phyloP scores from a whole-genome alignment of 35 echinoderm and acorn worm genomes.

The Stichopus chloronotus region DNA sequence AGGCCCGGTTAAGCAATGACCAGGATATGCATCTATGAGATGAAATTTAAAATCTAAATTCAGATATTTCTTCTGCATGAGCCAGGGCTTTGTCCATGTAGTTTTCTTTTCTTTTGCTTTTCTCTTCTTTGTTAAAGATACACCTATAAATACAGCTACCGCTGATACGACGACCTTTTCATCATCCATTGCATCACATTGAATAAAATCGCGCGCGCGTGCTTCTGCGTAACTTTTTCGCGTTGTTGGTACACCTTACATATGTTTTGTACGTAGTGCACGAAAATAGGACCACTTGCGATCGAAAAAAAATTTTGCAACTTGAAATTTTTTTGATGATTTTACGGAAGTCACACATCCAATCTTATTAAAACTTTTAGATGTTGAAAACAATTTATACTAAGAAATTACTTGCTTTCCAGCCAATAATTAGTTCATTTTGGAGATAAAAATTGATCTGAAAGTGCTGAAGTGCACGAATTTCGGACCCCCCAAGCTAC shows the following conservation, averaged over 20 bases:
- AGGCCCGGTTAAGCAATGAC: no score
- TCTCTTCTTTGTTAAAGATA: background rate
- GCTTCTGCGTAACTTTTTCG: constrained; percentile 7
- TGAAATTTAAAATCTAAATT: no score
- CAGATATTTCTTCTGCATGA: no score
- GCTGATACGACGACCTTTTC: background rate
- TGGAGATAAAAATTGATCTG: no score
- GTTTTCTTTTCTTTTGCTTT: constrained; percentile 9
- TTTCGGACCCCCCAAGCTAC: no score
- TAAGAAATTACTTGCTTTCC: constrained; percentile 9
- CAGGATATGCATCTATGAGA: no score
- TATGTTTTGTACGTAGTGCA: constrained; percentile 8
- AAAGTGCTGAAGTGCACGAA: no score
- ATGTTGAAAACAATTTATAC: constrained; percentile 5
- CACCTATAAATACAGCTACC: constrained; percentile 1
- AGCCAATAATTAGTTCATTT: no score
- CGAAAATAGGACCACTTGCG: constrained; percentile 7
- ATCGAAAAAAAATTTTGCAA: constrained; percentile 4
- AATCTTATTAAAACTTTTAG: constrained; percentile 4
- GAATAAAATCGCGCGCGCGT: no score
- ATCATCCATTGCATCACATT: constrained; percentile 1
- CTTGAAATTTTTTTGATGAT: constrained; percentile 10
- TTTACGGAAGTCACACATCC: constrained; percentile 7
- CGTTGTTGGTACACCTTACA: constrained; percentile 2
- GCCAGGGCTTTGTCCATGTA: no score